Percentiles rank a stretch among this genome's conserved stretches.
Evolutionary conservation across 2,888 invertebrate genomes (phyloP).

Genomic region (Leucoma salicis): DNA sequence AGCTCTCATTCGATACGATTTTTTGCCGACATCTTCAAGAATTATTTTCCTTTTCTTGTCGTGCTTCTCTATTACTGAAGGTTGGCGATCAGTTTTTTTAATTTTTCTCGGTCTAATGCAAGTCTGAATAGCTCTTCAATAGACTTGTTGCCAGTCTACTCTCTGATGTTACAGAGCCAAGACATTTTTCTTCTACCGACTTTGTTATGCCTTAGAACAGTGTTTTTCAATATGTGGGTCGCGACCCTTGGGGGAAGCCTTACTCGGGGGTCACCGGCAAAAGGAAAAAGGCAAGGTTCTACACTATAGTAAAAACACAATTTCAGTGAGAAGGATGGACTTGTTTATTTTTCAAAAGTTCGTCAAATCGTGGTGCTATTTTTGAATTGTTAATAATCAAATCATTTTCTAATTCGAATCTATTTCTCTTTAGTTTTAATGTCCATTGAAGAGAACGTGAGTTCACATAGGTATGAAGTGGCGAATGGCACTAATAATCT

Average conservation of each 20-base stretch:
- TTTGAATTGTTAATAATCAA: conserved; percentile 1
- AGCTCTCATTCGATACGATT: too few species aligned
- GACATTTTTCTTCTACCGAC: too few species aligned
- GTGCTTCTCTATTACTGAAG: too few species aligned
- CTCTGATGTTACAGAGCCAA: too few species aligned
- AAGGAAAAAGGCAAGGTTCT: neutral
- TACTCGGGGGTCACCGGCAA: neutral
- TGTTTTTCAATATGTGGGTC: conserved; percentile 5
- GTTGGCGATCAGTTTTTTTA: too few species aligned
- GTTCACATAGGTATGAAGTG: conserved; percentile 28
- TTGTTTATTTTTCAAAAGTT: conserved; percentile 6
- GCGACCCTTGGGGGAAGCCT: neutral
- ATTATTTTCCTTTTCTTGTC: too few species aligned
- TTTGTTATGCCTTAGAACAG: too few species aligned
- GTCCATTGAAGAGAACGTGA: conserved; percentile 35
- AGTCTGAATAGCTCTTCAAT: too few species aligned
- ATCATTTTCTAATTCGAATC: conserved; percentile 11
- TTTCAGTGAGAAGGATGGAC: neutral
- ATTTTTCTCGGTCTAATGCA: too few species aligned
- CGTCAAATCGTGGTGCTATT: conserved; percentile 4
- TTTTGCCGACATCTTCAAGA: too few species aligned
- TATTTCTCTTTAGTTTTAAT: conserved; percentile 38
- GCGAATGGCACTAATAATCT: conserved; percentile 32
- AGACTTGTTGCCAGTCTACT: too few species aligned
- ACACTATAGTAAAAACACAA: neutral